Base-by-base conservation (phyloP, 2,113 vertebrate species). In the Pagrus major region DNA sequence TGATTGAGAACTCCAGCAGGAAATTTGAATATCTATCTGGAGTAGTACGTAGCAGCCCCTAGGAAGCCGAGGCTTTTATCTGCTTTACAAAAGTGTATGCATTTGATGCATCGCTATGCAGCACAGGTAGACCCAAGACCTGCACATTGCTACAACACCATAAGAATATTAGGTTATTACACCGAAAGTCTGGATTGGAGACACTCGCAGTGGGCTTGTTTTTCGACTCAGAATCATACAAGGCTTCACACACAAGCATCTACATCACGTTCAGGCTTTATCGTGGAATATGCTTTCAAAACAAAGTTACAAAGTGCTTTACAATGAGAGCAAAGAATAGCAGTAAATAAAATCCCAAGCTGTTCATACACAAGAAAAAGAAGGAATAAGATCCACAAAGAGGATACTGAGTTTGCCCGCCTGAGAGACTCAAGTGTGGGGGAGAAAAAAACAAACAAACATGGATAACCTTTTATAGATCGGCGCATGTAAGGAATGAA, bases 11-110 rank as follows among this genome's bases (percentile, higher is more conserved):
- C 37, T 80, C 63, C 47, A 59, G 27, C 14, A 63, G 75, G 33
- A 75, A 51, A 88, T 84, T 78, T 78, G 37, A 85, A 83, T 84
- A 49, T 76, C 42, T 78, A 71, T 76, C 42, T 49, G 56, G 42
- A 83, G 76, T 71, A 27, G 29, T 70, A 52, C 56, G 35, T 67
- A 69, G 74, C 65, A 56, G 60, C 21, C 41, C 39, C 39, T 12
- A 65, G 27, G 60, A 73, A 73, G 56, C 29, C 35, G 25, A 49
- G 52, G 6, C 51, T 12, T 37, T 27, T 25, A 20, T 72, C 54
- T 66, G 61, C 72, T 80, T 69, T 60, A 65, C 27, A 60, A 81
- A 60, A 42, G 10, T 25, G 54, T 27, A 31, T 18, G 51, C 23
- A 18, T 74, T 77, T 69, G 21, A 71, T 60, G 23, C 29, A 69